Evolutionary conservation across 2,888 invertebrate species (phyloP).

Genomic region (Ormyrus pomaceus): DNA sequence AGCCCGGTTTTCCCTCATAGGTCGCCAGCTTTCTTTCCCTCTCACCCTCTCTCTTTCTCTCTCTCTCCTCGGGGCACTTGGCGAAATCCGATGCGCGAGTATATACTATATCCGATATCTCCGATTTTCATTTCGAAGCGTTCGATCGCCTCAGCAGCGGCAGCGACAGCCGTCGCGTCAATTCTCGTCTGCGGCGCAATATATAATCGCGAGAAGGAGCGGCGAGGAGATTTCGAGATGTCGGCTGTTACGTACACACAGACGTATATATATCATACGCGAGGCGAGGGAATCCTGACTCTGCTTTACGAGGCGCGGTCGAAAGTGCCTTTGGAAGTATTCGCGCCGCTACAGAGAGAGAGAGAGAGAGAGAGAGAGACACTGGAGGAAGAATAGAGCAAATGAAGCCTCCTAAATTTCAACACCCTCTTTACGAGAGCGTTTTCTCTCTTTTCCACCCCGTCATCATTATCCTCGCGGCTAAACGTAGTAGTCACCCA

Average conservation of each 20-base stretch:
- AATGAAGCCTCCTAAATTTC: conserved; percentile 74
- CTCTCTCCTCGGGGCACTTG: background rate
- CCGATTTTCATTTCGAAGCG: conserved; percentile 49
- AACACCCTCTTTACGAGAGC: conserved; percentile 54
- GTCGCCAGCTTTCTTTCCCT: background rate
- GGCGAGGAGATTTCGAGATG: conserved; percentile 6
- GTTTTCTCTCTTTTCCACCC: conserved; percentile 29
- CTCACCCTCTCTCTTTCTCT: background rate
- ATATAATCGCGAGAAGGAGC: background rate
- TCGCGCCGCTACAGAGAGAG: conserved; percentile 36
- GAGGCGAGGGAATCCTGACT: background rate
- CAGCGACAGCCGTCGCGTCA: background rate
- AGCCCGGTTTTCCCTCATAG: conserved; percentile 2
- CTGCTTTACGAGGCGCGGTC: conserved; percentile 52
- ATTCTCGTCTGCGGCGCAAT: conserved; percentile 7
- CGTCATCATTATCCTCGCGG: conserved; percentile 56
- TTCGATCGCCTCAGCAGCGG: conserved; percentile 19
- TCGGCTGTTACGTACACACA: background rate
- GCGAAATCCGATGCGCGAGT: conserved; percentile 22
- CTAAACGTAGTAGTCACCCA: conserved; percentile 37
- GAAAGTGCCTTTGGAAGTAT: conserved; percentile 63
- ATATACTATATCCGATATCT: conserved; percentile 4
- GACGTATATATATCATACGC: background rate
- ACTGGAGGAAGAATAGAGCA: conserved; percentile 70
- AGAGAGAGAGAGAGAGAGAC: background rate